A percentile compares a stretch with the other conserved stretches of the same genome.
Evolutionary conservation across 2,797 vertebrate species (phyloP).

Genomic region (Sebastes alutus): DNA sequence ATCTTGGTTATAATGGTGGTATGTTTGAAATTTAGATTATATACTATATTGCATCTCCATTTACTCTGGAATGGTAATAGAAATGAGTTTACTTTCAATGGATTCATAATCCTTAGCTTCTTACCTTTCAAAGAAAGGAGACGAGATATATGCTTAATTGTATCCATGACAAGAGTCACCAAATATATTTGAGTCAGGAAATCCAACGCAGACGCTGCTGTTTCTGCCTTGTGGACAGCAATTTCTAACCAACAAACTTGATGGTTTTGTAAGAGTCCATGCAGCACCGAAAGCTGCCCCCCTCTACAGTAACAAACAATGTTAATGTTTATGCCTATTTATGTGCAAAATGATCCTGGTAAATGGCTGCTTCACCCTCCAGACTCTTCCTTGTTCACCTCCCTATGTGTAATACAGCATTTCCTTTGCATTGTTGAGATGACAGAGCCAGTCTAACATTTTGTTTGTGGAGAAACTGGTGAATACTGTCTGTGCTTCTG

Average conservation of each 20-base stretch:
- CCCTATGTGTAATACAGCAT: neutral
- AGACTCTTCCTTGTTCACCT: neutral
- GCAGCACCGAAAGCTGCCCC: neutral
- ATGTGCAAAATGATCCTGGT: conserved; percentile 15
- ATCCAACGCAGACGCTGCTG: neutral
- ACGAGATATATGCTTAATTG: neutral
- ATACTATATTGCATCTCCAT: no score
- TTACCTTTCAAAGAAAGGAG: neutral
- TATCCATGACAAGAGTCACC: neutral
- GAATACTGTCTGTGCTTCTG: conserved; percentile 31
- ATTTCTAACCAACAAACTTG: neutral
- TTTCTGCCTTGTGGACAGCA: neutral
- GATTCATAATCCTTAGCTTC: no score
- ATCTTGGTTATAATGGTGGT: no score
- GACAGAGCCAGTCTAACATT: neutral
- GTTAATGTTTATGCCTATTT: neutral
- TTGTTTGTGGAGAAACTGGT: conserved; percentile 1
- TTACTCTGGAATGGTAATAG: no score
- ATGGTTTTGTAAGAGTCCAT: neutral
- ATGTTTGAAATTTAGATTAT: no score
- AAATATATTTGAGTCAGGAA: neutral
- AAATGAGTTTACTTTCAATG: no score
- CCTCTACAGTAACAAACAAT: neutral
- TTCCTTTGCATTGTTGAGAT: conserved; percentile 5
- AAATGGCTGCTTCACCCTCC: neutral